phyloP scores from a whole-genome alignment of 2,888 invertebrate genomes.

The Bembecia ichneumoniformis region DNA sequence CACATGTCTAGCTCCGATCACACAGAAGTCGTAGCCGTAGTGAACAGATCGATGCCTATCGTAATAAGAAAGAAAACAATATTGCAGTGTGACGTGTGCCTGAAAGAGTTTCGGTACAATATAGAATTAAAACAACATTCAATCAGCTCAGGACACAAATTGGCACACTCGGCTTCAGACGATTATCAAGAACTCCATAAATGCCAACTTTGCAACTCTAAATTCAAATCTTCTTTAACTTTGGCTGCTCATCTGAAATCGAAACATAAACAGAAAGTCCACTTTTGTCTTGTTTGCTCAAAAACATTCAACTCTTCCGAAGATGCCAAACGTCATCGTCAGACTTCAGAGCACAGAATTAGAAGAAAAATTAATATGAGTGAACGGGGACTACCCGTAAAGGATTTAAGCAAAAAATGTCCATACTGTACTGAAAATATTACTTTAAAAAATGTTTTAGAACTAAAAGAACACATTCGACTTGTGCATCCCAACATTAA shows the following conservation, averaged over 20 bases:
- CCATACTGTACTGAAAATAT: slow-evolving; percentile 69
- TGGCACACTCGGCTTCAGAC: slow-evolving; percentile 72
- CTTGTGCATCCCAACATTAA: slow-evolving; percentile 74
- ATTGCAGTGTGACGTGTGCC: slow-evolving; percentile 78
- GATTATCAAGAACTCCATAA: slow-evolving; percentile 75
- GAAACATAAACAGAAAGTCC: slow-evolving; percentile 73
- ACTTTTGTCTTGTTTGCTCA: slow-evolving; percentile 79
- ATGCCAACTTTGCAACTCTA: slow-evolving; percentile 74
- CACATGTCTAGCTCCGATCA: slow-evolving; percentile 79
- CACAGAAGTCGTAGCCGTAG: slow-evolving; percentile 79
- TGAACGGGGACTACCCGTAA: slow-evolving; percentile 41
- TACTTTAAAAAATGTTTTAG: slow-evolving; percentile 62
- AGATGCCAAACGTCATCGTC: slow-evolving; percentile 78
- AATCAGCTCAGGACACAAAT: slow-evolving; percentile 59
- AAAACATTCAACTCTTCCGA: slow-evolving; percentile 73
- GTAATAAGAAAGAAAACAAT: slow-evolving; percentile 78
- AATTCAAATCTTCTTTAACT: slow-evolving; percentile 74
- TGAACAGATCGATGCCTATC: slow-evolving; percentile 86
- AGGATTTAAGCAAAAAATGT: slow-evolving; percentile 68
- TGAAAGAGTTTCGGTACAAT: slow-evolving; percentile 80
- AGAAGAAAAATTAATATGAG: slow-evolving; percentile 57
- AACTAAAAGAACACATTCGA: slow-evolving; percentile 76
- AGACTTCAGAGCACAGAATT: slow-evolving; percentile 75
- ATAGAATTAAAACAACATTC: slow-evolving; percentile 79
- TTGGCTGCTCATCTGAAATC: slow-evolving; percentile 78